A percentile compares a stretch with the other conserved stretches of the same genome.
phyloP scores from a whole-genome alignment of 2,888 invertebrate genomes.

The Tanypteryx hageni region DNA sequence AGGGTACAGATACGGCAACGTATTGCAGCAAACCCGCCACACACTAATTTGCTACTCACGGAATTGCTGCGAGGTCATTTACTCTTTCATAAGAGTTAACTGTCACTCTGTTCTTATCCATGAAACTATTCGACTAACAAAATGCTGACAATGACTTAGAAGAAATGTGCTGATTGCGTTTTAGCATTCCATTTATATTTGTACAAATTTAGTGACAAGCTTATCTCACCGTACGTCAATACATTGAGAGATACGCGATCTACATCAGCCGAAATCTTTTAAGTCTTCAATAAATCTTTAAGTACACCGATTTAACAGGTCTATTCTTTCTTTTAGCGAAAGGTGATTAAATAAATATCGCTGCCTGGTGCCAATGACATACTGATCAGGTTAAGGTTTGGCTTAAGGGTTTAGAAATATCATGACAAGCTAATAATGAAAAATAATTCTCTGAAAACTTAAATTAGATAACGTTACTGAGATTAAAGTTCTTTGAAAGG shows the following conservation, averaged over 20 bases:
- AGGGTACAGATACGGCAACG: neutral
- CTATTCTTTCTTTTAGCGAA: too few species aligned
- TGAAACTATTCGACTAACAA: slow-evolving; percentile 1
- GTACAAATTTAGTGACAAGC: neutral
- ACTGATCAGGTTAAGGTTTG: too few species aligned
- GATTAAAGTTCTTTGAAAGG: too few species aligned
- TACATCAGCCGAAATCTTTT: too few species aligned
- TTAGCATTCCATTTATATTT: neutral
- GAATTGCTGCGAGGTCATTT: slow-evolving; percentile 43
- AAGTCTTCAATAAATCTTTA: too few species aligned
- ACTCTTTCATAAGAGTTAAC: slow-evolving; percentile 42
- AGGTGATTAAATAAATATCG: too few species aligned
- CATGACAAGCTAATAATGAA: too few species aligned
- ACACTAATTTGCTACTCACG: slow-evolving; percentile 32
- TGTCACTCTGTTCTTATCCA: slow-evolving; percentile 31
- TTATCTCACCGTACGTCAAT: neutral
- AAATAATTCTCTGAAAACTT: too few species aligned
- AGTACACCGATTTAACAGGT: too few species aligned
- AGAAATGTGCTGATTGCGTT: slow-evolving; percentile 20
- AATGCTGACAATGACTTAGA: slow-evolving; percentile 42
- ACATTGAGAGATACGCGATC: neutral
- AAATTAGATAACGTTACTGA: too few species aligned
- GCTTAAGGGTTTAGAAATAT: too few species aligned
- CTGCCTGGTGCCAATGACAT: too few species aligned
- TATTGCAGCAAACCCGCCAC: neutral